Base-by-base conservation (phyloP, 2,113 vertebrate genomes). In the Furnarius figulus region DNA sequence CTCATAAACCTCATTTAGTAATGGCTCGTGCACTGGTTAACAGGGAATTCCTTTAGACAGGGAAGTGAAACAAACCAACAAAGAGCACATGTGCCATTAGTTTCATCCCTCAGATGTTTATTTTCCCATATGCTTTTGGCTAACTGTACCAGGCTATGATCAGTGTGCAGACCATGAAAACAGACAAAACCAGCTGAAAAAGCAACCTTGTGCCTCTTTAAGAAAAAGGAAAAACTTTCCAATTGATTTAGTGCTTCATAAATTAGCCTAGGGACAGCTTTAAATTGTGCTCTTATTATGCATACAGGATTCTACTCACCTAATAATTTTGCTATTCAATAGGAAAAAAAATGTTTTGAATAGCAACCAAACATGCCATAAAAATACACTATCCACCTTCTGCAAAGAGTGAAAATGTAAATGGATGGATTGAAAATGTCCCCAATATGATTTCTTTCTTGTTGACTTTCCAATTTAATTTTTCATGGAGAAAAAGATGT, bases 241-340 rank as follows among this genome's bases (percentile, higher is more conserved):
- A 83, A 96, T 91, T 97, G 90, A 97, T 97, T 95, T 94, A 97
- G 93, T 97, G 89, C 90, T 98, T 98, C 91, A 97, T 96, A 95
- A 96, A 97, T 97, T 97, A 97, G 96, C 95, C 95, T 96, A 95
- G 95, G 97, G 97, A 98, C 96, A 98, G 93, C 87, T 97, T 97
- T 97, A 97, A 97, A 97, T 97, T 97, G 93, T 96, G 94, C 59
- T 98, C 92, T 97, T 97, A 89, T 97, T 96, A 98, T 97, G 93
- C 92, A 97, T 97, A 97, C 96, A 97, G 82, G 95, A 96, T 91
- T 96, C 96, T 98, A 96, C 92, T 97, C 96, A 96, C 96, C 95
- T 98, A 97, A 97, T 92, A 97, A 91, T 98, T 97, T 97, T 97
- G 82, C 95, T 97, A 96, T 98, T 98, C 94, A 98, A 96, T 96